phyloP scores from a whole-genome alignment of 2,888 invertebrate genomes.

The Asteroscopus sphinx region DNA sequence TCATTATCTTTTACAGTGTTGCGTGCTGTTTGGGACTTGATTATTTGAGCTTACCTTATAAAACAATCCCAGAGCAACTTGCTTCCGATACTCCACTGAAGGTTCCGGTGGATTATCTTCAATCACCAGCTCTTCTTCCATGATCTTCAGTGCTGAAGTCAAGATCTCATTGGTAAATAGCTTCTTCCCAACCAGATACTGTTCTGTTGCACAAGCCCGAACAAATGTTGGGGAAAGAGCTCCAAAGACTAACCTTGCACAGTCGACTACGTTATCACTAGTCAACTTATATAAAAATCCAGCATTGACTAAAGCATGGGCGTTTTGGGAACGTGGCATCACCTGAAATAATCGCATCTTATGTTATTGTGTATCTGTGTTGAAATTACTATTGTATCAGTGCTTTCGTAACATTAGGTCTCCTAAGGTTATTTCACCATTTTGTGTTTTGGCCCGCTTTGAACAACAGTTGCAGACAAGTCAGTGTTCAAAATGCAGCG shows the following conservation, averaged over 20 bases:
- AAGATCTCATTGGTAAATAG: constrained; percentile 78
- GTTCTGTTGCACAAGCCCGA: constrained; percentile 88
- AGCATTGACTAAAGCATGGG: constrained; percentile 93
- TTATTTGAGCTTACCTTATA: constrained; percentile 91
- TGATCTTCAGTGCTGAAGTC: constrained; percentile 68
- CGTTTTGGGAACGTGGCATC: constrained; percentile 92
- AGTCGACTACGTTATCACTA: constrained; percentile 56
- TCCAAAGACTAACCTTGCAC: constrained; percentile 89
- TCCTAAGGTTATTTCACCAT: too few species aligned
- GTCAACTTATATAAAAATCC: constrained; percentile 90
- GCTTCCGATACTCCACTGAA: constrained; percentile 88
- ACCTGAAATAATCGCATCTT: constrained; percentile 85
- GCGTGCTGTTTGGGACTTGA: too few species aligned
- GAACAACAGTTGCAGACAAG: too few species aligned
- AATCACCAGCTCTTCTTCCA: constrained; percentile 68
- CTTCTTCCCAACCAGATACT: constrained; percentile 78
- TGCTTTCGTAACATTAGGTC: not conserved
- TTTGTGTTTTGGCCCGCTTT: too few species aligned
- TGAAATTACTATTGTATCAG: not conserved
- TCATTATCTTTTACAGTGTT: too few species aligned
- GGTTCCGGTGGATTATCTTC: constrained; percentile 84
- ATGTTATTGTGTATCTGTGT: not conserved
- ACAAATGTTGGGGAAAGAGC: constrained; percentile 83
- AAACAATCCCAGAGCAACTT: constrained; percentile 89
- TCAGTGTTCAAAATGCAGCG: too few species aligned